phyloP scores from a whole-genome alignment of 2,113 vertebrate genomes.

The Prochilodus magdalenae region DNA sequence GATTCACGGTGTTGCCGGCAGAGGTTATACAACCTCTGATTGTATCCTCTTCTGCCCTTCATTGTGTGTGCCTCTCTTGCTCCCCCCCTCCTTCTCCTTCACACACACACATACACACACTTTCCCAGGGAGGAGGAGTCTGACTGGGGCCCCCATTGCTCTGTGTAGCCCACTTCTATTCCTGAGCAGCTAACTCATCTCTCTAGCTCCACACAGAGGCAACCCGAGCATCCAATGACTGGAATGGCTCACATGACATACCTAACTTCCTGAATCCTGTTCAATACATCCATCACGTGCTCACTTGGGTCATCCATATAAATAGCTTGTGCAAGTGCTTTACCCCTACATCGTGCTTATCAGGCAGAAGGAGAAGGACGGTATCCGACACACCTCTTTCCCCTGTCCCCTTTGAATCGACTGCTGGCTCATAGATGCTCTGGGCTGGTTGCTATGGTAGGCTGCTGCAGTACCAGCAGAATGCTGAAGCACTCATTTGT shows the following conservation, averaged over 20 bases:
- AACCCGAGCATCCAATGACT: conserved; percentile 13
- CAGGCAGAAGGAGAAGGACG: not conserved
- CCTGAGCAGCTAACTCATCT: conserved; percentile 46
- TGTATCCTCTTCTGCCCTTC: conserved; percentile 68
- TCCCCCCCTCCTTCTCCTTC: conserved; percentile 29
- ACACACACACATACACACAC: conserved; percentile 29
- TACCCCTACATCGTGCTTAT: not conserved
- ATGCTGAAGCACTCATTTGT: conserved; percentile 12
- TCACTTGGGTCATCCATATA: not conserved
- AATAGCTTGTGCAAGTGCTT: conserved; percentile 1
- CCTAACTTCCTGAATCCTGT: conserved; percentile 66
- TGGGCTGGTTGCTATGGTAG: conserved; percentile 45
- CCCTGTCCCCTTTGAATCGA: conserved; percentile 33
- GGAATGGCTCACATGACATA: conserved; percentile 53
- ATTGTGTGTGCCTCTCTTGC: conserved; percentile 33
- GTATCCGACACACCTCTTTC: conserved; percentile 28
- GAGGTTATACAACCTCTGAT: conserved; percentile 58
- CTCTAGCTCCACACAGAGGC: conserved; percentile 64
- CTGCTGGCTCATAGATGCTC: conserved; percentile 43
- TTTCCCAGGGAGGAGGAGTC: conserved; percentile 49
- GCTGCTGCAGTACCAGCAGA: conserved; percentile 50
- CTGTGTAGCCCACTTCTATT: conserved; percentile 18
- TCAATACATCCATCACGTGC: conserved; percentile 30
- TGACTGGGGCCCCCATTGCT: conserved; percentile 16
- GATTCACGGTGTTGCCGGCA: conserved; percentile 49